Percentiles rank a stretch among this genome's conserved stretches.
Conservation (phyloP, 1,140 invertebrate genomes). For the Nixonia krombeini region DNA sequence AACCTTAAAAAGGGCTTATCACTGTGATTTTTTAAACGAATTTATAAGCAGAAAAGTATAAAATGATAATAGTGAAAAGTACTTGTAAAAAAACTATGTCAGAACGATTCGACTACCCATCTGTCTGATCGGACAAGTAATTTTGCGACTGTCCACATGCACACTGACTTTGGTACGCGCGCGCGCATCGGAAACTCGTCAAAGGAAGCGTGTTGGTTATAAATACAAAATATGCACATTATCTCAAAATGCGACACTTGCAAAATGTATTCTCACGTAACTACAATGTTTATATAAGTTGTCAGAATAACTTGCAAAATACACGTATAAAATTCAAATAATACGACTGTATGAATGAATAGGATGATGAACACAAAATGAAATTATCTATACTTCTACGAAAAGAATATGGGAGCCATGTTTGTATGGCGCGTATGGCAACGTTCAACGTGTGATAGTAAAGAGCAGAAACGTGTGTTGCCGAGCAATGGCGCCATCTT, state of each 20-base stretch:
- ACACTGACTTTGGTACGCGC: slow-evolving; percentile 4
- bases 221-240: not conserved
- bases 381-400: not conserved
- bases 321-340: too few relatives aligned
- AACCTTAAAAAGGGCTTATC: too few relatives aligned
- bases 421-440: slow-evolving; percentile 61
- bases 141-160: slow-evolving; percentile 1
- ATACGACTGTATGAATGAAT: too few relatives aligned
- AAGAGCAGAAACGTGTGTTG: too few relatives aligned
- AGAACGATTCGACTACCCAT: too few relatives aligned
- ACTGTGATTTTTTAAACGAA: not conserved
- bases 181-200: slow-evolving; percentile 8
- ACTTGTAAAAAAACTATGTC: too few relatives aligned
- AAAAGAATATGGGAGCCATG: slow-evolving; percentile 49
- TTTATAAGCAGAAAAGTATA: not conserved
- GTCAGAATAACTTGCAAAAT: too few relatives aligned
- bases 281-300: too few relatives aligned
- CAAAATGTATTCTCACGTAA: too few relatives aligned
- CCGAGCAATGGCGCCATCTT: slow-evolving; percentile 53
- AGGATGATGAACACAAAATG: not conserved
- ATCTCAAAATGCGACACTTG: too few relatives aligned
- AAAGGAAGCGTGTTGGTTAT: not conserved
- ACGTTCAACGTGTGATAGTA: not conserved
- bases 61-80: too few relatives aligned
- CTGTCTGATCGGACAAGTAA: too few relatives aligned